Conservation (phyloP, 2,888 invertebrate species). For the Leptopilina drosophilae region DNA sequence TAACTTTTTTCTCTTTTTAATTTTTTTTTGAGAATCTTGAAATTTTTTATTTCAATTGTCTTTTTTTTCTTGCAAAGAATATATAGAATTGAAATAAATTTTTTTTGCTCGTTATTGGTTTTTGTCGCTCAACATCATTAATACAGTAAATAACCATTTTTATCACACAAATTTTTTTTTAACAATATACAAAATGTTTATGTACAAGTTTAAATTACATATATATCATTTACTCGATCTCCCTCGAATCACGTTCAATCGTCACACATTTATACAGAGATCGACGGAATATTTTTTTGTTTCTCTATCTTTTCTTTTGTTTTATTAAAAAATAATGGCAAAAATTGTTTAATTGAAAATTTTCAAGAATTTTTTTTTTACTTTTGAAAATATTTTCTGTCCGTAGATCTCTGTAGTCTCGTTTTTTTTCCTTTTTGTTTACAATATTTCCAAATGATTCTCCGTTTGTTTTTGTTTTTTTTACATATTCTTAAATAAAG, state of each 20-base stretch:
- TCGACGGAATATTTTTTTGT: conserved; percentile 19
- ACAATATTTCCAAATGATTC: conserved; percentile 8
- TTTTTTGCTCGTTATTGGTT: conserved; percentile 29
- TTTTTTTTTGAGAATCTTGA: not conserved
- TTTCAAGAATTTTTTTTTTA: too few relatives aligned
- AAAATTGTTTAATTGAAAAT: not conserved
- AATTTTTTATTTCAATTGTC: not conserved
- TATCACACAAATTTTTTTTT: conserved; percentile 76
- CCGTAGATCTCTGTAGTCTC: conserved; percentile 10
- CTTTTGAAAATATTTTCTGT: not conserved
- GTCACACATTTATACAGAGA: conserved; percentile 7
- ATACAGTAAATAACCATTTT: conserved; percentile 75
- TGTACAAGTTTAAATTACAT: conserved; percentile 77
- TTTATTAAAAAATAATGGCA: not conserved
- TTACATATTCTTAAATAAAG: not conserved
- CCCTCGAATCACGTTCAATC: conserved; percentile 24
- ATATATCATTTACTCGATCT: conserved; percentile 59
- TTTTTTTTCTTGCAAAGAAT: not conserved
- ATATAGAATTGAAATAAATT: conserved; percentile 28
- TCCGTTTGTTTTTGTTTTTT: not conserved
- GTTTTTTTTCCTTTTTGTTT: not conserved
- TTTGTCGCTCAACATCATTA: conserved; percentile 57
- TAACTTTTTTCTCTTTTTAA: not conserved
- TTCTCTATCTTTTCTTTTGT: not conserved
- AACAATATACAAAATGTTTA: conserved; percentile 78